Evolutionary conservation across 35 echinoderm and acorn worm species (phyloP), one percentile per base, ranked within the genome.

Genomic region (Apostichopus parvimensis): DNA sequence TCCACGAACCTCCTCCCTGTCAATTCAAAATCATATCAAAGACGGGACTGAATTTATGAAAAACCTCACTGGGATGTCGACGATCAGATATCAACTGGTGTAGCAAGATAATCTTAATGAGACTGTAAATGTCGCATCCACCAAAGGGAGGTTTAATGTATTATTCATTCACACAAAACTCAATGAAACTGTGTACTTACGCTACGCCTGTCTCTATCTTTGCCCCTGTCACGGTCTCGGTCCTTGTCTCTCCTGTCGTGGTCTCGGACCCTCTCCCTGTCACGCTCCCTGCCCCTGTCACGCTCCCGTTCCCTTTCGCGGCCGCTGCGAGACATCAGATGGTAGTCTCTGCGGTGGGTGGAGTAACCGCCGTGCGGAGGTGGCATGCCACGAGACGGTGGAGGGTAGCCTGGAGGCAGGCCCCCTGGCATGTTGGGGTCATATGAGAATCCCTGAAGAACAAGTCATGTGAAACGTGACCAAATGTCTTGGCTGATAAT

Each of bases 371-470:
- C 79, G 5, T 54, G 52, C 7, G 28, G 79, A 0, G 79, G 79
- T 6, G 79, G 52, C 79, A 82, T 45, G 5, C 79, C 79, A 0
- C 79, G 34, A 17, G 79, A 82, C 14, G 79, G 52, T 6, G 79
- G 79, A 12, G 79, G 79, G 18, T 18, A 82, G 0, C 45, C 52
- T 82, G 79, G 79, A 17, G 79, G 79, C 79, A 82, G 54, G 52
- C 11, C 52, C 52, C 79, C 79, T 56, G 34, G 79, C 79, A 82
- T 82, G 17, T 57, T 57, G 56, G 28, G 79, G 28, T 82, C 79
- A 82, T 82, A 82, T 54, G 79, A 82, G 52, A 82, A 82, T n/a
- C 56, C 56, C 79, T 82, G 79, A 82, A 82, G 53, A 6, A 80
- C 1, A 80, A 34, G 26, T n/a, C 22, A 80, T 34, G 45, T 80